These are phyloP conservation scores for Stichodactyla helianthus DNA, from an alignment of 64 coral and sea anemone genomes.

Conservation along the genomic window DNA sequence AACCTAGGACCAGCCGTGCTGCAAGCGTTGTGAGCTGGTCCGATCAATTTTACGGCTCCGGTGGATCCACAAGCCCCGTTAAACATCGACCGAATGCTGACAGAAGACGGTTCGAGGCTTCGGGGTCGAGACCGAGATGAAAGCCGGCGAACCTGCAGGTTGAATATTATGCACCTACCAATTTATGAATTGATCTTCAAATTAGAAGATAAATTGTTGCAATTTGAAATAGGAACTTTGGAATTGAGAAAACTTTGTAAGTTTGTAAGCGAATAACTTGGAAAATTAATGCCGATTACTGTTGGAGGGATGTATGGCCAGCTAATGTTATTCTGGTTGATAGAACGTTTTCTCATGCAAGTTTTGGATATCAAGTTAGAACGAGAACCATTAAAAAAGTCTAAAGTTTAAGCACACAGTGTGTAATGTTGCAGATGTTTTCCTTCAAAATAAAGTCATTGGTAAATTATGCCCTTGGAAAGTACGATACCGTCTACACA, in stretches of 20 bases:
- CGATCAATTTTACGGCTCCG: slow-evolving; percentile 45
- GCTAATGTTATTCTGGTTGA: too few relatives aligned
- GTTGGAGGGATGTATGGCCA: neutral
- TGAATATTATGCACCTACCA: neutral
- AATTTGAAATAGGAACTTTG: neutral
- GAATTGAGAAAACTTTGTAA: neutral
- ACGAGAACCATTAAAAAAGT: neutral
- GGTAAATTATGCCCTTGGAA: neutral
- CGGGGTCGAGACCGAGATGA: slow-evolving; percentile 44
- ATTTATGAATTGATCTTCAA: neutral
- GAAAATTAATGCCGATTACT: neutral
- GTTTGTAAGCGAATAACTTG: neutral
- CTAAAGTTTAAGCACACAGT: neutral
- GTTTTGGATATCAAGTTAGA: neutral
- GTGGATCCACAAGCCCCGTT: slow-evolving; percentile 43
- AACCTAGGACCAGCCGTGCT: slow-evolving; percentile 35
- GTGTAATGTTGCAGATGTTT: neutral
- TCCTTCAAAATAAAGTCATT: neutral
- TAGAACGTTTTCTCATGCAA: neutral
- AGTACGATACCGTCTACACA: too few relatives aligned
- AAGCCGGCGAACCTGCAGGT: neutral
- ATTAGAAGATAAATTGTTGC: neutral
- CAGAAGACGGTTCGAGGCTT: slow-evolving; percentile 36
- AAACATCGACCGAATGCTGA: slow-evolving; percentile 46
- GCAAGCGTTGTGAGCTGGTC: slow-evolving; percentile 73